Percentiles rank a stretch among this genome's conserved stretches.
phyloP scores from a whole-genome alignment of 1,140 invertebrate species.

The Zaprionus taronus region DNA sequence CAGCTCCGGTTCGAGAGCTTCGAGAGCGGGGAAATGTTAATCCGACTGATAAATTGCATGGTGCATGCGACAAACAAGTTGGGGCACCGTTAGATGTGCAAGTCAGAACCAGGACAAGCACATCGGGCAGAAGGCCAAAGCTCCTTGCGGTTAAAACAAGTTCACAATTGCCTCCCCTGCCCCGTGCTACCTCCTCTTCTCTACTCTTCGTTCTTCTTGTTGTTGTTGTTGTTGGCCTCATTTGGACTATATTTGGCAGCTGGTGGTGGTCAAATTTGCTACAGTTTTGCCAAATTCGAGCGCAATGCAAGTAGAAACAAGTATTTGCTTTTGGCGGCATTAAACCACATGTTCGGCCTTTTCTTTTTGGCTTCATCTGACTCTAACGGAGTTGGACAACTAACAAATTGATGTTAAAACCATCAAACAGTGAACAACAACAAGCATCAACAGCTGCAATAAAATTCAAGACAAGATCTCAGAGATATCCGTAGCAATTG shows the following conservation, averaged over 20 bases:
- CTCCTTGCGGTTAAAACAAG: slow-evolving; percentile 39
- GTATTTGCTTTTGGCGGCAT: neutral
- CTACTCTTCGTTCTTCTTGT: neutral
- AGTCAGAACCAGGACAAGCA: slow-evolving; percentile 43
- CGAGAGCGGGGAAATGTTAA: slow-evolving; percentile 29
- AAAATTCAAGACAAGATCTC: neutral
- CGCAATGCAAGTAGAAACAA: neutral
- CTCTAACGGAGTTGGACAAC: neutral
- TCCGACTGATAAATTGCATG: slow-evolving; percentile 49
- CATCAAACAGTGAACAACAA: neutral
- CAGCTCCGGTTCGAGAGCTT: neutral
- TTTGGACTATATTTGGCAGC: slow-evolving; percentile 7
- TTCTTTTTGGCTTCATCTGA: neutral
- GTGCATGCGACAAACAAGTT: slow-evolving; percentile 48
- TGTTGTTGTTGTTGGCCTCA: slow-evolving; percentile 25
- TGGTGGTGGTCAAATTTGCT: slow-evolving; percentile 9
- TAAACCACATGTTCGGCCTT: neutral
- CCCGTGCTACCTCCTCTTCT: neutral
- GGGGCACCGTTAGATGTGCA: slow-evolving; percentile 47
- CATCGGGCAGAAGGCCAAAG: slow-evolving; percentile 20
- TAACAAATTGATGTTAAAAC: neutral
- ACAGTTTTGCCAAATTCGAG: slow-evolving; percentile 18
- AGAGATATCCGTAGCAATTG: neutral
- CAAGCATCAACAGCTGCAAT: neutral
- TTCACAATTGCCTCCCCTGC: slow-evolving; percentile 2